phyloP scores from a whole-genome alignment of 2,888 invertebrate species.

The Lapara coniferarum region DNA sequence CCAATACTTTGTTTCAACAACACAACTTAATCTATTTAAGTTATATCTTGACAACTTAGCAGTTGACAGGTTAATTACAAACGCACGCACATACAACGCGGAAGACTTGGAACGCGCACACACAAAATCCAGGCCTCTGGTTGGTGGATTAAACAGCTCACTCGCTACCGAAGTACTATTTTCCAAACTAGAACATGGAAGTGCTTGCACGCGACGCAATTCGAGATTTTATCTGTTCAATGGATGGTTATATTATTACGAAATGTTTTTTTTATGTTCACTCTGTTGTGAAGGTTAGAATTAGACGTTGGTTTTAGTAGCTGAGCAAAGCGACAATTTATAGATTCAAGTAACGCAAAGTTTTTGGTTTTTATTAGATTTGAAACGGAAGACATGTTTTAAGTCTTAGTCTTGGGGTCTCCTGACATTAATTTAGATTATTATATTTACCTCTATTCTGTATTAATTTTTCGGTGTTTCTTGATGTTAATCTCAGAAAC shows the following conservation, averaged over 20 bases:
- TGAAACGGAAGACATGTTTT: too few relatives aligned
- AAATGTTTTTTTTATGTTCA: slow-evolving; percentile 65
- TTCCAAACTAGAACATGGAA: slow-evolving; percentile 32
- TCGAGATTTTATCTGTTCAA: slow-evolving; percentile 77
- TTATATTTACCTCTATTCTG: too few relatives aligned
- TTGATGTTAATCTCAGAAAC: too few relatives aligned
- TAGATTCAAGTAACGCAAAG: too few relatives aligned
- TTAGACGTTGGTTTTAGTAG: slow-evolving; percentile 28
- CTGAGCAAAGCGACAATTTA: not conserved
- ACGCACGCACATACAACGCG: slow-evolving; percentile 20
- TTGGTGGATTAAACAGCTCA: not conserved
- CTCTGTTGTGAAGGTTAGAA: slow-evolving; percentile 52
- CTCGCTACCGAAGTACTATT: slow-evolving; percentile 11
- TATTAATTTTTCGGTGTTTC: too few relatives aligned
- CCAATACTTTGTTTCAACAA: slow-evolving; percentile 13
- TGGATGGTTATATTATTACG: slow-evolving; percentile 76
- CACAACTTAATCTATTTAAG: slow-evolving; percentile 22
- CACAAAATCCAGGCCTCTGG: not conserved
- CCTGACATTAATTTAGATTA: too few relatives aligned
- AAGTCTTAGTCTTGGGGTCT: too few relatives aligned
- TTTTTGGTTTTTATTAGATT: too few relatives aligned
- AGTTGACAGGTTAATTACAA: slow-evolving; percentile 30
- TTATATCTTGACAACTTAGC: slow-evolving; percentile 26
- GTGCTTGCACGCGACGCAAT: slow-evolving; percentile 71
- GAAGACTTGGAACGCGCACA: slow-evolving; percentile 10